Base-by-base conservation (phyloP, 2,888 invertebrate species). In the Chironomus tentans region DNA sequence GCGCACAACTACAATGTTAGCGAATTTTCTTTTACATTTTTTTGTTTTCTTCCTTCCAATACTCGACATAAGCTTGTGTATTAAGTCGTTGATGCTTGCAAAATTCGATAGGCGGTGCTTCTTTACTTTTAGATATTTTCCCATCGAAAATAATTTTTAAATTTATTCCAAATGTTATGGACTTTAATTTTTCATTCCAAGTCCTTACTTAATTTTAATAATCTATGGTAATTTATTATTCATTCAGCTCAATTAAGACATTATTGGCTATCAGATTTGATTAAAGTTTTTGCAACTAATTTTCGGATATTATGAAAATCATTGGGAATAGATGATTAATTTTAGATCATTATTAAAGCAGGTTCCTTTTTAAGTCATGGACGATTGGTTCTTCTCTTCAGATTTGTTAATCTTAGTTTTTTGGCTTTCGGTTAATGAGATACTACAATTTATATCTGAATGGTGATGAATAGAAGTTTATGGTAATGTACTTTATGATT, bases 101-200 rank as follows among this genome's bases (percentile, higher is more conserved):
- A 50, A 15, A 50, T 50, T 50, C 61, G 61, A 61, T 28, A 72
- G 72, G 72, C 72, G 72, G 72, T 72, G 72, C 72, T 38, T 50
- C 50, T 21, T 50, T 3, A 50, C 7, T 69, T 46, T 46, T 69
- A 28, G 50, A 50, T 13, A 50, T 56, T 38, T 38, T 38, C 38
- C 38, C 38, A 38, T 38, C 38, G 38, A 38, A 38, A 38, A 38
- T 38, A 38, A 38, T 38, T 38, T 38, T 38, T 38, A 38, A 38
- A 38, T 38, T 38, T 38, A 38, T 38, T 38, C 38, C 38, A 38
- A 38, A 38, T 38, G 38, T 38, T 15, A 56, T 56, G 56, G 56
- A 56, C n/a, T 56, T 56, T 56, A 56, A 50, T 15, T 56, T 56
- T 56, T 15, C 18, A 56, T 56, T 38, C 2, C 7, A 38, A 15